A percentile compares a stretch with the other conserved stretches of the same genome.
These are phyloP conservation scores for Euleptes europaea DNA, from an alignment of 2,113 vertebrate genomes.

Conservation along the genomic window DNA sequence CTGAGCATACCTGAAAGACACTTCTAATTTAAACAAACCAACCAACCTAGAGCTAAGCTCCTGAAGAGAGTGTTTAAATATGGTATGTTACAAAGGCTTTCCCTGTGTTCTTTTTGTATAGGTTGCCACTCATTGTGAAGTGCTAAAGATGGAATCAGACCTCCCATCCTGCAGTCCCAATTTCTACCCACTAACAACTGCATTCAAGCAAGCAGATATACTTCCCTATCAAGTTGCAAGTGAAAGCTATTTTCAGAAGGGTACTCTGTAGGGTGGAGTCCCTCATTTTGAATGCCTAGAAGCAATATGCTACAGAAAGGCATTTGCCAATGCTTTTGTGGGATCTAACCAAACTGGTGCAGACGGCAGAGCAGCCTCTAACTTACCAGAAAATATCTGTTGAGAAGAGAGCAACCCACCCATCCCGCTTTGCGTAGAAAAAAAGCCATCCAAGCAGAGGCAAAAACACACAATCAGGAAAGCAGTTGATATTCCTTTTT, in stretches of 20 bases:
- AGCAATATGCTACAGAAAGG: background rate
- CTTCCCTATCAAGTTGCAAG: background rate
- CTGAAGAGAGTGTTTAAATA: background rate
- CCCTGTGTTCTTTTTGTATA: background rate
- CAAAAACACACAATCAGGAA: background rate
- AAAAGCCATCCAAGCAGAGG: background rate
- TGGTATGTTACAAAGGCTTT: conserved; percentile 8
- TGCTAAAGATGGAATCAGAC: conserved; percentile 10
- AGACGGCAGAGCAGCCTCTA: background rate
- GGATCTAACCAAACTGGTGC: background rate
- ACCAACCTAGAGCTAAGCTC: conserved; percentile 3
- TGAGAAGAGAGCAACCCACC: rapidly evolving
- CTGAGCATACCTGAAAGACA: background rate
- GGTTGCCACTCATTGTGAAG: background rate
- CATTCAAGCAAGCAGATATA: conserved; percentile 13
- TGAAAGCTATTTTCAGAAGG: background rate
- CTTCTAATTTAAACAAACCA: background rate
- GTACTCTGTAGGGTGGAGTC: background rate
- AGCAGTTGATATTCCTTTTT: background rate
- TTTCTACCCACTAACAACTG: background rate
- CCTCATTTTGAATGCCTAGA: background rate
- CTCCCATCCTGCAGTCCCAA: rapidly evolving
- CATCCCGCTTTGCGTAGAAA: background rate
- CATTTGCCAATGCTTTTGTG: background rate
- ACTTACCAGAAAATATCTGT: background rate